phyloP scores from a whole-genome alignment of 2,113 vertebrate species.

The Paradoxurus hermaphroditus region DNA sequence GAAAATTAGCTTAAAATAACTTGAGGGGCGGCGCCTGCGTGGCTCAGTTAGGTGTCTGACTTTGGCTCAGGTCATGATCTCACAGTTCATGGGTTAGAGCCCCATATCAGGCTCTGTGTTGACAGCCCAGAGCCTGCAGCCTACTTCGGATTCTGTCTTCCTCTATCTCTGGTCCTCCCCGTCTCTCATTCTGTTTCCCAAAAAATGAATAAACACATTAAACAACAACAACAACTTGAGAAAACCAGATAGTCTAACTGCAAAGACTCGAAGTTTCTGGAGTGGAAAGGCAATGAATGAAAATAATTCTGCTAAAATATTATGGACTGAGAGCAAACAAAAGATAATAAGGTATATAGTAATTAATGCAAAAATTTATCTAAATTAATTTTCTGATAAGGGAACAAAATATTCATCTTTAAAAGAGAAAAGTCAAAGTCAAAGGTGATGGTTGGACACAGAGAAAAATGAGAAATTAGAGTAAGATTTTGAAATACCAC shows the following conservation, averaged over 20 bases:
- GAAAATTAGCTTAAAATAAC: neutral
- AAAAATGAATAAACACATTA: neutral
- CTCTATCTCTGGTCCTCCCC: too few species aligned
- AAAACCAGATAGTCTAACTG: neutral
- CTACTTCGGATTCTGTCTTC: too few species aligned
- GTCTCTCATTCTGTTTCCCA: too few species aligned
- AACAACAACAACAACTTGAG: slow-evolving; percentile 3
- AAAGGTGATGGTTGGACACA: neutral
- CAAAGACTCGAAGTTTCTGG: neutral
- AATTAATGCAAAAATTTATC: neutral
- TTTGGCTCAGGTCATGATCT: too few species aligned
- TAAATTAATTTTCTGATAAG: neutral
- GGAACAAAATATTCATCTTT: neutral
- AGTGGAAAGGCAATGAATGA: neutral
- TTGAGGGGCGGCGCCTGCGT: neutral
- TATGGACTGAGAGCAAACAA: neutral
- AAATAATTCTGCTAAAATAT: neutral
- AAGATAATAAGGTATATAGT: neutral
- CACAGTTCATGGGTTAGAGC: too few species aligned
- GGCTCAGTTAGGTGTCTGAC: too few species aligned
- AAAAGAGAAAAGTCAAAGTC: neutral
- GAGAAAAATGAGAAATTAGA: neutral
- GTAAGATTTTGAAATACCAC: neutral
- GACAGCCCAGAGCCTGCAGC: too few species aligned
- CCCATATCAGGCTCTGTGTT: too few species aligned